Base-by-base conservation (phyloP, 2,113 vertebrate genomes). In the Zootoca vivipara region DNA sequence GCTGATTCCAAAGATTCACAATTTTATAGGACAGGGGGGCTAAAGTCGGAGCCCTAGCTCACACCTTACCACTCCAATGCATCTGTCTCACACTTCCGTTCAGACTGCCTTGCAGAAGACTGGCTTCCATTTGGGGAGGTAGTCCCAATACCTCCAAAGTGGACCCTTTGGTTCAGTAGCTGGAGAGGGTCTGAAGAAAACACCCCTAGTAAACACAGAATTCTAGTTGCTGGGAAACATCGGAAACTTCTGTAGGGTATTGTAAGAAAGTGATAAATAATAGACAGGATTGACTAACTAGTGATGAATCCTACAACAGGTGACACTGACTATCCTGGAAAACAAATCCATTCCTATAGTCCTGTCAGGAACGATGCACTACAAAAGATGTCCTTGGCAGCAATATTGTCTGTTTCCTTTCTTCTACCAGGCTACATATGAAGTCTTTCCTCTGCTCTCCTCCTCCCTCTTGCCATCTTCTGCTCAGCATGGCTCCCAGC, bases 401-500 rank as follows among this genome's bases (percentile, higher is more conserved):
- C 5, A 7, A 52, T 83, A 67, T 65, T 89, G n/a, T 88, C 90
- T 86, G 81, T 90, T 93, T 87, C 70, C 30, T 89, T 95, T 95
- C 85, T 90, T 91, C 93, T 93, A 93, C 92, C 81, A 67, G 1
- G 18, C 56, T 94, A 88, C 90, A 91, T 89, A 84, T 8, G 5
- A 78, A 85, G 78, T 38, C 75, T 88, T 91, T 91, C 90, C 91
- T 75, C 38, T 88, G 85, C 72, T 86, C 85, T 79, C 86, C 88
- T 87, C 90, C 73, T 93, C 52, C 89, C 7, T 5, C 10, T n/a
- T 93, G 90, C 89, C 64, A 88, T 82, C 87, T 95, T 67, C 88
- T 46, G 92, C 93, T 92, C 93, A 87, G 92, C 89, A 75, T 38
- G 91, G 80, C 73, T 94, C 85, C 85, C 83, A 92, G 64, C 90